phyloP scores from a whole-genome alignment of 1,140 invertebrate genomes.

The Acromyrmex heyeri region DNA sequence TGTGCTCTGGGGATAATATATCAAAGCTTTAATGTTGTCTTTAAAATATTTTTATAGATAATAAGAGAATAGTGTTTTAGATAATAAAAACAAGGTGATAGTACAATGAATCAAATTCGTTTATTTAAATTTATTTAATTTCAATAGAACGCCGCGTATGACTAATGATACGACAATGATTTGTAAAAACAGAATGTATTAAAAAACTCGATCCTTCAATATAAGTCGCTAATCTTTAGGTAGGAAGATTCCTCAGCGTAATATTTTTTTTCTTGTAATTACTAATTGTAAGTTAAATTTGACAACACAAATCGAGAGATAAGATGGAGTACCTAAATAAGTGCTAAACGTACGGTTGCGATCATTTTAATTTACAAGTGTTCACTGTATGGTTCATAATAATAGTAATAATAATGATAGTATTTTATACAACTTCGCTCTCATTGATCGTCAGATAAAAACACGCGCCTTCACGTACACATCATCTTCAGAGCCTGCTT shows the following conservation, averaged over 20 bases:
- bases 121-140: constrained; percentile 49
- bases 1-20: too few relatives aligned
- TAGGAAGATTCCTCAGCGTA: constrained; percentile 33
- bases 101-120: constrained; percentile 42
- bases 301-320: constrained; percentile 56
- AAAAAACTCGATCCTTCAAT: constrained; percentile 31
- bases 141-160: constrained; percentile 33
- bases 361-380: constrained; percentile 80
- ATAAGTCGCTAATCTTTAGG: constrained; percentile 22
- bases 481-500: constrained; percentile 81
- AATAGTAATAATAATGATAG: constrained; percentile 78
- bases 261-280: constrained; percentile 10
- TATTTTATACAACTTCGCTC: constrained; percentile 82
- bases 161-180: constrained; percentile 32
- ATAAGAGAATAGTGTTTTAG: not conserved
- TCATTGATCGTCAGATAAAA: constrained; percentile 80
- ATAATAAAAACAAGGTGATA: constrained; percentile 2
- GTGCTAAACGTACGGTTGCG: constrained; percentile 63
- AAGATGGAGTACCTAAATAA: constrained; percentile 66
- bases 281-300: constrained; percentile 10
- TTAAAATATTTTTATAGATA: not conserved
- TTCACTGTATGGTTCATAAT: constrained; percentile 74
- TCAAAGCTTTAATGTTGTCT: not conserved
- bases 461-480: constrained; percentile 82
- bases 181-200: constrained; percentile 48